Base-by-base conservation (phyloP, 2,113 vertebrate genomes). In the Acrocephalus kingi region DNA sequence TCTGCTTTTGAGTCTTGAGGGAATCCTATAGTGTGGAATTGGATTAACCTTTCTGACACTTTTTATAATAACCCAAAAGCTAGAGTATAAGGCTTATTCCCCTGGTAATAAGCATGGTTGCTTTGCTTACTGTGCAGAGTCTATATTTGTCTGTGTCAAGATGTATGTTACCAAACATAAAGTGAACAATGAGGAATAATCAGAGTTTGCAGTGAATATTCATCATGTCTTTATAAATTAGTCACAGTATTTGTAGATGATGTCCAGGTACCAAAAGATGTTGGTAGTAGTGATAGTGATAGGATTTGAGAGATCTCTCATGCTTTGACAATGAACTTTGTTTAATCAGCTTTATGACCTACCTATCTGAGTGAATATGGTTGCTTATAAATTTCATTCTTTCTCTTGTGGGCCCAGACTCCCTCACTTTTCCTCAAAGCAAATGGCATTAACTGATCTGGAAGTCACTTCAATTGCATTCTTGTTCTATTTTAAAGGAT, bases 1-100 rank as follows among this genome's bases (percentile, higher is more conserved):
- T 98, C 95, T 96, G 92, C 94, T 96, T 96, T 97, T 89, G 93
- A 94, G 56, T 97, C 94, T 96, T 94, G 68, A 93, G 90, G 91
- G 96, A 96, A 97, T 89, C 35, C 35, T 93, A 75, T 93, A 78
- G 76, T 97, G 87, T 94, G 74, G 94, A 97, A 97, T 95, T 97
- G 82, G 96, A 97, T 98, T 98, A 98, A 96, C 93, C 94, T 98
- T 97, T 96, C 79, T 96, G 96, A 97, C 96, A 96, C 63, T 86
- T 95, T 88, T 93, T 93, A 94, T 97, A 96, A 97, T 96, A 96
- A 94, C 51, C 64, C 89, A 94, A 93, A 94, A 96, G 33, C 95
- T 96, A 75, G 84, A 87, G 23, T 87, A 75, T 78, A 93, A 93
- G 14, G 41, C 73, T 95, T 94, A 95, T 80, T 97, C 91, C 96